Percentiles rank a stretch among this genome's conserved stretches.
These are phyloP conservation scores for Drusus annulatus DNA, from an alignment of 1,140 invertebrate genomes.

Conservation along the genomic window DNA sequence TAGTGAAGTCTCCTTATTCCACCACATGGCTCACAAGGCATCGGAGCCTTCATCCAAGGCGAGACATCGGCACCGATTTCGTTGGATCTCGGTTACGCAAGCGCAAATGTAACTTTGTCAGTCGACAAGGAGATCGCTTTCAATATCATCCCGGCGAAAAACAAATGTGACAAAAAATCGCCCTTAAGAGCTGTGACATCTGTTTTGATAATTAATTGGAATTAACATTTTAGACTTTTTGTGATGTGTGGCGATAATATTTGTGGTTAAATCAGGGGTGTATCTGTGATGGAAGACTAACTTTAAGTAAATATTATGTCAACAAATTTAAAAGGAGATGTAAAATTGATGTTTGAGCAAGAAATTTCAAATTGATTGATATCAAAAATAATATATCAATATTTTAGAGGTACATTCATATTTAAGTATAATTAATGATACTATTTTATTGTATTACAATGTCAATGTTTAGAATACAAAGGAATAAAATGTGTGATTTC, in stretches of 20 bases:
- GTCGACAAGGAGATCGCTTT: too few species aligned
- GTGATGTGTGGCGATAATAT: neutral
- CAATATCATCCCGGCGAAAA: too few species aligned
- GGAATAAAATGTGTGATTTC: conserved; percentile 17
- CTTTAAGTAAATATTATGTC: neutral
- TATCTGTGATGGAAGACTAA: conserved; percentile 3
- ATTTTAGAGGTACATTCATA: neutral
- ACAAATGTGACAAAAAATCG: too few species aligned
- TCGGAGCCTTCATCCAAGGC: too few species aligned
- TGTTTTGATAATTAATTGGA: neutral
- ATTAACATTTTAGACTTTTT: neutral
- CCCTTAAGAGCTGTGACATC: too few species aligned
- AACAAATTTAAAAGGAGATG: neutral
- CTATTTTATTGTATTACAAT: conserved; percentile 9
- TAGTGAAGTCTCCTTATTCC: too few species aligned
- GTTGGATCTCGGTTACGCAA: too few species aligned
- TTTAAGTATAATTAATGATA: conserved; percentile 1
- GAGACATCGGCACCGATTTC: too few species aligned
- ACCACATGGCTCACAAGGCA: too few species aligned
- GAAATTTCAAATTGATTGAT: neutral
- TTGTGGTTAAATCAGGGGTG: neutral
- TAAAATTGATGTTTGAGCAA: neutral
- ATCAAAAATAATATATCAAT: neutral
- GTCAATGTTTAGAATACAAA: conserved; percentile 10
- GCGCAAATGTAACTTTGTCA: too few species aligned